Evolutionary conservation across 2,797 vertebrate species (phyloP), one percentile per base, ranked within the genome.

Genomic region (Eremophila alpestris): DNA sequence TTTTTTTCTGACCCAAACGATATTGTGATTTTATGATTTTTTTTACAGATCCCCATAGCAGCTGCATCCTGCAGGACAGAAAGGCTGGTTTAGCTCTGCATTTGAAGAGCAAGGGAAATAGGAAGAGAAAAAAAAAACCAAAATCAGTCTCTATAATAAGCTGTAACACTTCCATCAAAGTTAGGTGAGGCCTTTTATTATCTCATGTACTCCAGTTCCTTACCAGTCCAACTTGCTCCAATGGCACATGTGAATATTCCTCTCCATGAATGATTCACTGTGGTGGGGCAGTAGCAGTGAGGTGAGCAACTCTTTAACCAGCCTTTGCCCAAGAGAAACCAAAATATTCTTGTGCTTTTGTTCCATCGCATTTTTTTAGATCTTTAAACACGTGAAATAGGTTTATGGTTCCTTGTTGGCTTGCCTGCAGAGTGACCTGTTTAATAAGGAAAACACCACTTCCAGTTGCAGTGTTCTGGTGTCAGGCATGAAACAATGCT

Each of bases 71-170:
- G 23, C 26, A 55, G 60, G 20, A 40, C 32, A 38, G 4, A 41
- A 10, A n/a, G 24, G 2, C 16, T 89, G 30, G 0, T 68, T 78
- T 36, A 56, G 6, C 21, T 49, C 82, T 78, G 34, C 4, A 40
- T 82, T 62, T 69, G 56, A 71, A 41, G 45, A 20, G 19, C 9
- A 10, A 1, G 1, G 10, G 11, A 22, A 48, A 38, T 7, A 29
- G 0, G 6, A 20, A 15, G 1, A 9, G 3, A 0, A 4, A 16
- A 10, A 10, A n/a, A 34, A 29, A 41, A 8, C 1, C 11, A 8
- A 8, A 41, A 16, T 5, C 16, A 21, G 5, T n/a, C 9, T 34
- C 29, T 71, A 15, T 58, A 56, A 34, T 55, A 60, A 52, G 7
- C 14, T 43, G 5, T 24, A 68, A 52, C 10, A 30, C 14, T 69